Evolutionary conservation across 1,140 invertebrate genomes (phyloP).

Genomic region (Charaxes varanes): DNA sequence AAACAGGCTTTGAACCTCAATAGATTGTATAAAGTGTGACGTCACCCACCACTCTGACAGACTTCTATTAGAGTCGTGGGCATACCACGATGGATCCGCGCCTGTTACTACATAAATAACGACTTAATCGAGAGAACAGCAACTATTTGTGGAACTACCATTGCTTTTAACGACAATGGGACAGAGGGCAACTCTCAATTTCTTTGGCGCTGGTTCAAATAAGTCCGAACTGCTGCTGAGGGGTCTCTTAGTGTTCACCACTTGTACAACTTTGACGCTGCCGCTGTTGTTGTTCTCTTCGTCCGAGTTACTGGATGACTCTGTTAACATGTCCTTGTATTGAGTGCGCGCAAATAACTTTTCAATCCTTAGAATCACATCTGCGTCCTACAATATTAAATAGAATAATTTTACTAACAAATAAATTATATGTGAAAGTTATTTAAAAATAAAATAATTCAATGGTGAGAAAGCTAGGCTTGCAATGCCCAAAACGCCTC

Average conservation of each 20-base stretch:
- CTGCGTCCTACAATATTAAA: conserved; percentile 55
- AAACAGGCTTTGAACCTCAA: too few relatives aligned
- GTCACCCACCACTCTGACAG: too few relatives aligned
- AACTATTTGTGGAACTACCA: conserved; percentile 46
- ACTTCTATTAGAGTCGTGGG: too few relatives aligned
- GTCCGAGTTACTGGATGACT: conserved; percentile 26
- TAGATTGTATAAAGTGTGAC: too few relatives aligned
- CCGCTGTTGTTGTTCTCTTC: conserved; percentile 41
- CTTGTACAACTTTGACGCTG: conserved; percentile 29
- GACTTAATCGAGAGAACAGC: conserved; percentile 31
- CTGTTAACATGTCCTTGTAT: conserved; percentile 20
- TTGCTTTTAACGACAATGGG: conserved; percentile 23
- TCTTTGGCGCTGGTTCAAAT: conserved; percentile 53
- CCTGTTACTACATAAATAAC: too few relatives aligned
- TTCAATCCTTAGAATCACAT: conserved; percentile 49
- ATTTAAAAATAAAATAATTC: too few relatives aligned
- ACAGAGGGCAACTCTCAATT: conserved; percentile 26
- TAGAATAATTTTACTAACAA: too few relatives aligned
- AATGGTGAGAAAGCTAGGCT: too few relatives aligned
- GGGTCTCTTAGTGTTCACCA: conserved; percentile 36
- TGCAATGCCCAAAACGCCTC: too few relatives aligned
- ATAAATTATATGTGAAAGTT: too few relatives aligned
- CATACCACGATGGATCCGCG: too few relatives aligned
- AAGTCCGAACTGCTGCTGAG: conserved; percentile 44
- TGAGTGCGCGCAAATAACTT: conserved; percentile 36